These are phyloP conservation scores for Irena cyanogastra DNA, from an alignment of 2,113 vertebrate species.

Conservation along the genomic window DNA sequence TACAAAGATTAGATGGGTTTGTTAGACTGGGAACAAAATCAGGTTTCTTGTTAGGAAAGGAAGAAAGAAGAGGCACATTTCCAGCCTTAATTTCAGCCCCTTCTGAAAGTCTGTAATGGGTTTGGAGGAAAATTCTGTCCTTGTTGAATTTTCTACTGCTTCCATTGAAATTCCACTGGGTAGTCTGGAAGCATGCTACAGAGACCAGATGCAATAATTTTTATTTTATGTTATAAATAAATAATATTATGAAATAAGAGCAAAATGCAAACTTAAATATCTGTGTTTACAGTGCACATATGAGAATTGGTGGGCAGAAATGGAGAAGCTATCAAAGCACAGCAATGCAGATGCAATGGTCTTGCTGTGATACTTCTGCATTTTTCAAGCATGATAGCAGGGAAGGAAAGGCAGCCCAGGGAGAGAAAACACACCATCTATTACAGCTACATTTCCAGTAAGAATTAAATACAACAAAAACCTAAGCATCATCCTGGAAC, in stretches of 20 bases:
- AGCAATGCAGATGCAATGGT: background rate
- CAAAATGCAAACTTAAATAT: background rate
- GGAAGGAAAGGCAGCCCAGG: background rate
- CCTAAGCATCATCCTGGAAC: background rate
- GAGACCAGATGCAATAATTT: background rate
- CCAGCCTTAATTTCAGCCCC: background rate
- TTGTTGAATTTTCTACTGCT: background rate
- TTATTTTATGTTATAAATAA: slow-evolving; percentile 23
- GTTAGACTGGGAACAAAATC: background rate
- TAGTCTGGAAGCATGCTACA: background rate
- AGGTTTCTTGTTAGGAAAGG: background rate
- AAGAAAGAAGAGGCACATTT: background rate
- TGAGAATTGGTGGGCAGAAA: background rate
- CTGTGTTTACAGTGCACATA: background rate
- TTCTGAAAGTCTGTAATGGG: background rate
- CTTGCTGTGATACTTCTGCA: background rate
- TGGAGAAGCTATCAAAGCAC: background rate
- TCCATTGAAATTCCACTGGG: background rate
- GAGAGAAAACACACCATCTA: background rate
- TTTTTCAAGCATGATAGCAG: background rate
- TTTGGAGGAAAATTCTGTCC: background rate
- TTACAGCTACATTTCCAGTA: background rate
- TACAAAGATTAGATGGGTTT: background rate
- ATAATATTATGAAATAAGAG: background rate
- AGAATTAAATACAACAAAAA: background rate